Conservation (phyloP, 1,140 invertebrate species). For the Musca domestica region DNA sequence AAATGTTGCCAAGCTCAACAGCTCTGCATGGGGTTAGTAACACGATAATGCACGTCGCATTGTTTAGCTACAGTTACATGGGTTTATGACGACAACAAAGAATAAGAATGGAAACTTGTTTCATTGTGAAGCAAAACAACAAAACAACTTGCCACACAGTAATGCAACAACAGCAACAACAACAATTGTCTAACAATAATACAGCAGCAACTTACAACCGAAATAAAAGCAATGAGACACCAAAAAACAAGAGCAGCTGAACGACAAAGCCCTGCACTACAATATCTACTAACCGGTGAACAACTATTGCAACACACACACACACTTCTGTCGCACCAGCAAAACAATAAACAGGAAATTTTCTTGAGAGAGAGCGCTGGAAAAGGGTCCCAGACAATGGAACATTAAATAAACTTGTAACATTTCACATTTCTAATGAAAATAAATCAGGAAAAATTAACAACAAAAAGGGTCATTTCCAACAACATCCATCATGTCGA, state of each 20-base stretch:
- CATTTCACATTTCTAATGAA: too few relatives aligned
- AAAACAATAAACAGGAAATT: conserved; percentile 6
- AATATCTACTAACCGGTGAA: not conserved
- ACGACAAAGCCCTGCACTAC: not conserved
- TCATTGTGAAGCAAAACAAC: conserved; percentile 2
- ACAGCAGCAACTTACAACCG: conserved; percentile 1
- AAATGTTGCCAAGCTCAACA: not conserved
- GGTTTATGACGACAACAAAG: not conserved
- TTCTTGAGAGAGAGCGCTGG: not conserved
- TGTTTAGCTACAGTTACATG: not conserved
- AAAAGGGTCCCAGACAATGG: not conserved
- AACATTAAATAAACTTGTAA: conserved; percentile 3
- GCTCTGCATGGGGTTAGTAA: not conserved
- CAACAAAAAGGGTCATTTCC: too few relatives aligned
- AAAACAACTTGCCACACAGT: not conserved
- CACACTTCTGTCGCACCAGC: not conserved
- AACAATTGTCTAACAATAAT: conserved; percentile 1
- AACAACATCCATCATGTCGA: too few relatives aligned
- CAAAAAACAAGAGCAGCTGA: not conserved
- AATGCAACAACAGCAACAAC: not conserved
- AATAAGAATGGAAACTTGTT: conserved; percentile 13
- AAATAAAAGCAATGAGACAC: not conserved
- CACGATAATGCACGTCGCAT: not conserved
- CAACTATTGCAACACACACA: conserved; percentile 14
- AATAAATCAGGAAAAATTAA: too few relatives aligned